Conservation (phyloP, 2,113 vertebrate genomes). For the Leptodactylus fuscus region DNA sequence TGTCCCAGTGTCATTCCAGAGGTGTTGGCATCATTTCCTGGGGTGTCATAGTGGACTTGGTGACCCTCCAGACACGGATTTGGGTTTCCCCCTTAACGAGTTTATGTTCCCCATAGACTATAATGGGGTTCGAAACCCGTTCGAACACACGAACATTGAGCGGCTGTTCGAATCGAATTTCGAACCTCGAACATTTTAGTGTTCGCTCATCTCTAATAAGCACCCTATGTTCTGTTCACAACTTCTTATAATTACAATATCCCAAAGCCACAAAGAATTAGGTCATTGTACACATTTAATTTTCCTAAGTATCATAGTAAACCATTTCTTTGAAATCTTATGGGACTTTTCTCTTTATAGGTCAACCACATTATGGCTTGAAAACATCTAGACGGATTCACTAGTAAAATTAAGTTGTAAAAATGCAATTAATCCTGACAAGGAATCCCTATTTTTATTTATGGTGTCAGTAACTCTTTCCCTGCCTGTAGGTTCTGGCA, state of each 20-base stretch:
- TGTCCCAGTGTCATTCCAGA: too few species aligned
- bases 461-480: background rate
- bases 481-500: background rate
- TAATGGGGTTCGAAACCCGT: too few species aligned
- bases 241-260: background rate
- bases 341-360: conserved; percentile 14
- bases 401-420: conserved; percentile 23
- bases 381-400: conserved; percentile 31
- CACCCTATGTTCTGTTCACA: background rate
- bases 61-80: too few species aligned
- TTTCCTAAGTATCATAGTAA: background rate
- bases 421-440: conserved; percentile 24
- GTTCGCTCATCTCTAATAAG: too few species aligned
- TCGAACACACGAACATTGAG: too few species aligned
- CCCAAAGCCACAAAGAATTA: background rate
- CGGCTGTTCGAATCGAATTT: too few species aligned
- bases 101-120: too few species aligned
- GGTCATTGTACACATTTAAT: conserved; percentile 13
- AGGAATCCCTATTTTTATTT: conserved; percentile 16
- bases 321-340: background rate
- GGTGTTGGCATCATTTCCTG: too few species aligned
- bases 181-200: too few species aligned
- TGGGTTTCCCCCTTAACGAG: too few species aligned
- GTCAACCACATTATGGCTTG: conserved; percentile 10
- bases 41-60: too few species aligned